Percentiles rank a stretch among this genome's conserved stretches.
phyloP scores from a whole-genome alignment of 1,140 invertebrate species.

The Drosophila dunni region DNA sequence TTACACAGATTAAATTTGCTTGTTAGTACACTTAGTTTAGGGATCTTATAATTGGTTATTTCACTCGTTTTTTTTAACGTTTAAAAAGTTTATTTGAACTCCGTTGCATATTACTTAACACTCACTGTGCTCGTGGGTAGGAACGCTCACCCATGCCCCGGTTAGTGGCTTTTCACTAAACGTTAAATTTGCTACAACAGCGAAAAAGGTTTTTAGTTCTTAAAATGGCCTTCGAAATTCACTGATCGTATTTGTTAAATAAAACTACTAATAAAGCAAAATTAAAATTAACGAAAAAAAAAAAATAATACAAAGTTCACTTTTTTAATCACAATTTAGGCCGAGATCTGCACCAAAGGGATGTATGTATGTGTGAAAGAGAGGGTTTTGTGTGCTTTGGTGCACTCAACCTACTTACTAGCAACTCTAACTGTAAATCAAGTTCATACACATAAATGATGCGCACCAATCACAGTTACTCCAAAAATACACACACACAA shows the following conservation, averaged over 20 bases:
- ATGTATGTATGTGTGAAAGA: slow-evolving; percentile 3
- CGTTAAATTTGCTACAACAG: no score
- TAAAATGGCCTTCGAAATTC: background rate
- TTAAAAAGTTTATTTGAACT: background rate
- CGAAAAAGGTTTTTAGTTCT: background rate
- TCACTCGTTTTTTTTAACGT: background rate
- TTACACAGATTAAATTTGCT: background rate
- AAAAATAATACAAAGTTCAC: no score
- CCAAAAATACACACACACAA: background rate
- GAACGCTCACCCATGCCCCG: no score
- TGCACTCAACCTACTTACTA: slow-evolving; percentile 14
- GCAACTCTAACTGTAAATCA: slow-evolving; percentile 11
- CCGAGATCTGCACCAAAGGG: no score
- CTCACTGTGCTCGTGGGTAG: background rate
- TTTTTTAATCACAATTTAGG: no score
- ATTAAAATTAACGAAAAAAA: background rate
- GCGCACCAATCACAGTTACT: background rate
- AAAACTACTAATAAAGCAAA: no score
- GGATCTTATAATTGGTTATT: background rate
- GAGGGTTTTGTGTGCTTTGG: background rate
- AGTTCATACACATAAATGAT: slow-evolving; percentile 8
- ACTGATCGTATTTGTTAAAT: no score
- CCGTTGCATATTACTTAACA: background rate
- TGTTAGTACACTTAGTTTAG: background rate
- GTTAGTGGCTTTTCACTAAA: no score